These are phyloP conservation scores for Diaperis boleti DNA, from an alignment of 2,888 invertebrate species.

Conservation along the genomic window DNA sequence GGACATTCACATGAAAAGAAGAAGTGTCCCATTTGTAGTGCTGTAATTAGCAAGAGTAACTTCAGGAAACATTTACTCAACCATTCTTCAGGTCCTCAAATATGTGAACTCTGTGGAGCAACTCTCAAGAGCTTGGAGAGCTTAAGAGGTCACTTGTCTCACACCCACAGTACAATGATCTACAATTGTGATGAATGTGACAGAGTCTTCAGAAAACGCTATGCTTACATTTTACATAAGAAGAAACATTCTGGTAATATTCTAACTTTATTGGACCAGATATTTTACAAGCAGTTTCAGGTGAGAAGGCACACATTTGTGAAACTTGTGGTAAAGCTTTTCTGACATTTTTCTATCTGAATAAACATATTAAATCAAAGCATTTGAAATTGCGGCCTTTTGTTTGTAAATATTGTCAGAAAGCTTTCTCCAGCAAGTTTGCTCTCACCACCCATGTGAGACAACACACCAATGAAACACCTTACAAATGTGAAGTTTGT, in stretches of 20 bases:
- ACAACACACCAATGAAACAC: conserved; percentile 58
- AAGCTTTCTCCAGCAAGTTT: conserved; percentile 55
- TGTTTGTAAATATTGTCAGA: conserved; percentile 55
- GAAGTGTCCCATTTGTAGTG: conserved; percentile 56
- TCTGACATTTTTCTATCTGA: conserved; percentile 51
- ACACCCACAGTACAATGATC: conserved; percentile 44
- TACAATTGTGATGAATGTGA: conserved; percentile 49
- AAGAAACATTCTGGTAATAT: conserved; percentile 50
- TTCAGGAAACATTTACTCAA: conserved; percentile 56
- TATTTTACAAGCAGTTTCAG: conserved; percentile 36
- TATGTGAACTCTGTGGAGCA: conserved; percentile 59
- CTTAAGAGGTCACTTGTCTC: conserved; percentile 49
- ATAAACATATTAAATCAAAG: conserved; percentile 55
- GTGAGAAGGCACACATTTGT: conserved; percentile 53
- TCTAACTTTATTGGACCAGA: neutral
- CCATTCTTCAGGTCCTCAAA: conserved; percentile 55
- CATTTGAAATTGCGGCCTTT: conserved; percentile 56
- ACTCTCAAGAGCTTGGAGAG: conserved; percentile 57
- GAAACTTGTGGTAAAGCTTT: conserved; percentile 55
- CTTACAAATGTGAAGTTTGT: conserved; percentile 55
- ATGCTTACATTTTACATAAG: conserved; percentile 47
- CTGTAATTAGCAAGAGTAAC: conserved; percentile 54
- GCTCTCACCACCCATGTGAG: conserved; percentile 55
- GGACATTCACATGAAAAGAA: conserved; percentile 56
- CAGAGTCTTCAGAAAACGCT: conserved; percentile 44